Evolutionary conservation across 1,140 invertebrate species (phyloP).

Genomic region (Pseudoatta argentina): DNA sequence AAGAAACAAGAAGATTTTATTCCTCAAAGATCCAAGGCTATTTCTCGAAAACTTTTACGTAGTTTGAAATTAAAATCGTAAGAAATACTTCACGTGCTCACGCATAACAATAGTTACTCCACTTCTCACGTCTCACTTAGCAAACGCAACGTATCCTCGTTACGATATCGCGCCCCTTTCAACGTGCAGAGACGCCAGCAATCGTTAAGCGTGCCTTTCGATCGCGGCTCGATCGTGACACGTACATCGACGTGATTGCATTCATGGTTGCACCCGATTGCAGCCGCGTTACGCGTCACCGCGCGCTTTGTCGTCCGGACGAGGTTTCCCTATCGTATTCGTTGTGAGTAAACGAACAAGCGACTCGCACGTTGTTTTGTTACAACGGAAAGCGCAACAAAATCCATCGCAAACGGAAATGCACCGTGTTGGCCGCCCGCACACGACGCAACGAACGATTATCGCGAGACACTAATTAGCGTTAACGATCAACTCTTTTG

Average conservation of each 20-base stretch:
- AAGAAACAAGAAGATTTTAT: background rate
- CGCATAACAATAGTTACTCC: constrained; percentile 12
- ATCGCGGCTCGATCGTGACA: constrained; percentile 32
- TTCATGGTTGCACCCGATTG: constrained; percentile 50
- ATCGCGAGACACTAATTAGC: constrained; percentile 32
- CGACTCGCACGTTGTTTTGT: constrained; percentile 6
- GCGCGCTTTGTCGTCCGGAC: constrained; percentile 40
- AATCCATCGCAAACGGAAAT: constrained; percentile 4
- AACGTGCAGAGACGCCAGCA: constrained; percentile 9
- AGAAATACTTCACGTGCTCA: background rate
- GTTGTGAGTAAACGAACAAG: constrained; percentile 19
- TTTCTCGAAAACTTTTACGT: background rate
- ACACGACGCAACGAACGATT: background rate
- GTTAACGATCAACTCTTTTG: constrained; percentile 4
- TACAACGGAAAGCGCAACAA: constrained; percentile 14
- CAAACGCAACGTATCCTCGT: constrained; percentile 34
- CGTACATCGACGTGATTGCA: constrained; percentile 10
- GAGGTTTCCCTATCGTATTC: background rate
- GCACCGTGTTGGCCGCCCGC: constrained; percentile 1
- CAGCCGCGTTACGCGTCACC: constrained; percentile 56
- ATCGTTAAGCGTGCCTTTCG: constrained; percentile 42
- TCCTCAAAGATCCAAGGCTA: background rate
- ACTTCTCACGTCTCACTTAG: constrained; percentile 5
- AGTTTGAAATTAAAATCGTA: background rate
- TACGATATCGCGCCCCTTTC: constrained; percentile 42